phyloP scores from a whole-genome alignment of 2,797 vertebrate species.

The Podarcis siculus region DNA sequence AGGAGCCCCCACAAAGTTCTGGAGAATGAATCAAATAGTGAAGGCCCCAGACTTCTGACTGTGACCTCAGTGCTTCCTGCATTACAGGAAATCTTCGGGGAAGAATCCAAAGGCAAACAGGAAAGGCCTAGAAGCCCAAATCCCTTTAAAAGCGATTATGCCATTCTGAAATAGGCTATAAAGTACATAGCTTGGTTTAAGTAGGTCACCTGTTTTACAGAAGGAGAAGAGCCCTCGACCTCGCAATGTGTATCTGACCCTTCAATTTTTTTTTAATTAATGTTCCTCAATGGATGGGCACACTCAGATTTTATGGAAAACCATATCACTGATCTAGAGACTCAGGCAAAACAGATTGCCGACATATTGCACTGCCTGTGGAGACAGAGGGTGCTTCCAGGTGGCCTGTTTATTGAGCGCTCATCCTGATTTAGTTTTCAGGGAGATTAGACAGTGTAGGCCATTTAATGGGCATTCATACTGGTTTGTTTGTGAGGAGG shows the following conservation, averaged over 20 bases:
- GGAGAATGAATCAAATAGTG: too few species aligned
- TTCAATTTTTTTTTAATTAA: not conserved
- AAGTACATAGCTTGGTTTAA: slow-evolving; percentile 37
- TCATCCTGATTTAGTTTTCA: too few species aligned
- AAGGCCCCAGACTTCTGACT: not conserved
- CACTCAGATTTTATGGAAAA: not conserved
- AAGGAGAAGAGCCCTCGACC: not conserved
- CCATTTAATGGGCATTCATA: too few species aligned
- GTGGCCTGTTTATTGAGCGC: not conserved
- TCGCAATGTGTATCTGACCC: not conserved
- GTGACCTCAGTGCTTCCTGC: not conserved
- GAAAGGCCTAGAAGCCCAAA: slow-evolving; percentile 1
- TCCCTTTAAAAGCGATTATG: slow-evolving; percentile 7
- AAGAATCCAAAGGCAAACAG: slow-evolving; percentile 1
- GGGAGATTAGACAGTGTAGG: too few species aligned
- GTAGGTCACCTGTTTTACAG: slow-evolving; percentile 23
- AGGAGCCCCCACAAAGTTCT: not conserved
- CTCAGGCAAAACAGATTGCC: not conserved
- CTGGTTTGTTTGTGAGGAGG: too few species aligned
- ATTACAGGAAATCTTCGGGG: not conserved
- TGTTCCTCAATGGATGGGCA: not conserved
- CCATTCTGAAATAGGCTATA: slow-evolving; percentile 20
- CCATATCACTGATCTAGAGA: not conserved
- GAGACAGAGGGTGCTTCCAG: not conserved
- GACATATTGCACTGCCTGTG: not conserved